Evolutionary conservation across 2,113 vertebrate species (phyloP), one percentile per base, ranked within the genome.

Genomic region (Salminus brasiliensis): DNA sequence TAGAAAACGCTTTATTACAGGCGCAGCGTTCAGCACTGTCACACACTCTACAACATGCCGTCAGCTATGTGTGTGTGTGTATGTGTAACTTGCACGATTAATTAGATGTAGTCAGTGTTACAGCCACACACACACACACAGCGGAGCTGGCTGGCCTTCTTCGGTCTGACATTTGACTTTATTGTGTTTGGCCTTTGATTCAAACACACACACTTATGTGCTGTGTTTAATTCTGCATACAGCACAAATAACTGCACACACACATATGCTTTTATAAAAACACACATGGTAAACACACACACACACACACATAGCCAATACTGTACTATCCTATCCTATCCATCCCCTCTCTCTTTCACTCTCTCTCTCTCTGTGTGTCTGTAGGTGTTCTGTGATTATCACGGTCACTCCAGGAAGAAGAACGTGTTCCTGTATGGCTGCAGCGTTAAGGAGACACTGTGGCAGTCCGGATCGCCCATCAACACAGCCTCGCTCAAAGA

Each of bases 321-420:
- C n/a, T n/a, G n/a, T n/a, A n/a, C n/a, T n/a, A n/a, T n/a, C n/a
- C n/a, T n/a, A n/a, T n/a, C n/a, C 49, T 70, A 0, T 25, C 27
- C 71, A 11, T 80, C 21, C 43, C 9, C 2, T 43, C 25, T 62
- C 75, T 43, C 2, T 60, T 6, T 41, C n/a, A 57, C 18, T 32
- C 41, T 66, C n/a, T 68, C 23, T 59, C 65, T 63, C 74, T 71
- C 23, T 21, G 3, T 21, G 3, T 21, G 23, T 1, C 39, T 66
- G 32, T 12, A 98, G 97, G 96, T 98, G 45, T 98, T 97, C 90
- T 98, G 97, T 84, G 97, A 98, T 84, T 97, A 96, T 82, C 97
- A 98, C 0, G 97, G 97, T 2, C 97, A 98, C 88, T 97, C 97
- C 0, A 94, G 96, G 78, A 96, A 94, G 88, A 98, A 98, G 83